Percentiles rank a stretch among this genome's conserved stretches.
Evolutionary conservation across 2,888 invertebrate genomes (phyloP).

Genomic region (Dryadula phaetusa): DNA sequence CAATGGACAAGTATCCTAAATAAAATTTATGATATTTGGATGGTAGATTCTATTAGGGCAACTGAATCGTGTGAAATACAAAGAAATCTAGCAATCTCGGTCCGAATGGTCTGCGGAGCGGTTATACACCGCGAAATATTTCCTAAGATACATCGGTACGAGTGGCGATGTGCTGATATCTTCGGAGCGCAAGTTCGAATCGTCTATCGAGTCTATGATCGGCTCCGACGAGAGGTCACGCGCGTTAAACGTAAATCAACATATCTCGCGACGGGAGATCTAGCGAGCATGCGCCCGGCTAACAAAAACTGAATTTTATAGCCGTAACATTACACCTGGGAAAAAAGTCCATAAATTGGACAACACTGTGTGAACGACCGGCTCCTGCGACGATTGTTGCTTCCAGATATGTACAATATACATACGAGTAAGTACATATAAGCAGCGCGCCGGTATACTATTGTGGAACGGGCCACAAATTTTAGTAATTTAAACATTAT

Average conservation of each 20-base stretch:
- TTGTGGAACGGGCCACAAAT: neutral
- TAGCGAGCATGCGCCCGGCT: conserved; percentile 75
- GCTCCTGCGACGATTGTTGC: conserved; percentile 57
- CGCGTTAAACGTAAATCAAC: conserved; percentile 84
- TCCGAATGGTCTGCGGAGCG: conserved; percentile 62
- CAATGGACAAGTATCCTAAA: conserved; percentile 41
- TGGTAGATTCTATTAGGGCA: conserved; percentile 49
- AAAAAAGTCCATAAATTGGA: conserved; percentile 80
- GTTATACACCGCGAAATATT: conserved; percentile 75
- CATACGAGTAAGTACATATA: neutral
- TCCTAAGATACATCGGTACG: conserved; percentile 81
- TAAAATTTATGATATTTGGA: conserved; percentile 51
- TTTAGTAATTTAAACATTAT: neutral
- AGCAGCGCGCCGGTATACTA: neutral
- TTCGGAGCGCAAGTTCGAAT: conserved; percentile 74
- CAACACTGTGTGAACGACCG: conserved; percentile 70
- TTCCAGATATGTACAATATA: conserved; percentile 41
- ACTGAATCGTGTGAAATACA: conserved; percentile 71
- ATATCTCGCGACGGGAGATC: conserved; percentile 84
- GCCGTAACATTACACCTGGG: conserved; percentile 78
- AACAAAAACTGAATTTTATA: conserved; percentile 82
- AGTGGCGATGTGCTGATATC: conserved; percentile 81
- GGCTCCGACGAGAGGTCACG: conserved; percentile 80
- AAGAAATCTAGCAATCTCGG: conserved; percentile 76
- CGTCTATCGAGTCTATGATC: conserved; percentile 83